phyloP scores from a whole-genome alignment of 1,140 invertebrate species.

The Drosophila nigrodunni region DNA sequence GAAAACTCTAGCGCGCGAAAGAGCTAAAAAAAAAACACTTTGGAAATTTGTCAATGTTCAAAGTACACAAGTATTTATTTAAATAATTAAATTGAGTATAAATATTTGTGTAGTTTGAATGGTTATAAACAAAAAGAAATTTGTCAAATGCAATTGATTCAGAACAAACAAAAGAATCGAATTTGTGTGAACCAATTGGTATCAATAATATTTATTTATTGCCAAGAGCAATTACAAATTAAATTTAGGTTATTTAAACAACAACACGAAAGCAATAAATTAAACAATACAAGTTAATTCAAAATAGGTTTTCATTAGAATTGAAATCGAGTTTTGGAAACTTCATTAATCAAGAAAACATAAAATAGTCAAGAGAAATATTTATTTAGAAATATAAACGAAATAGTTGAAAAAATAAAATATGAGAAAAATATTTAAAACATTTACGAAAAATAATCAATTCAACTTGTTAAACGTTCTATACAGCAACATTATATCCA shows the following conservation, averaged over 20 bases:
- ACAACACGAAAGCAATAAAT: conserved; percentile 46
- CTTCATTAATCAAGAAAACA: conserved; percentile 8
- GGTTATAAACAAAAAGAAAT: conserved; percentile 12
- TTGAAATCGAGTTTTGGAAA: conserved; percentile 22
- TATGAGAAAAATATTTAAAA: conserved; percentile 10
- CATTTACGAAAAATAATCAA: not conserved
- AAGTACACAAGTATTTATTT: conserved; percentile 38
- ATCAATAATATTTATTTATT: conserved; percentile 23
- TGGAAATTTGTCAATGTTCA: conserved; percentile 21
- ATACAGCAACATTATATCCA: conserved; percentile 43
- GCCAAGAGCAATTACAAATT: conserved; percentile 14
- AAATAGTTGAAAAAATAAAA: conserved; percentile 9
- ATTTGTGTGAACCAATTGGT: conserved; percentile 8
- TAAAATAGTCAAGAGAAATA: conserved; percentile 8
- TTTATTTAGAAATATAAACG: conserved; percentile 20
- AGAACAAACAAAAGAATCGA: too few relatives aligned
- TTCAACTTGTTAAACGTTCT: conserved; percentile 24
- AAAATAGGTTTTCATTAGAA: conserved; percentile 39
- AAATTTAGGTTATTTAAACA: conserved; percentile 32
- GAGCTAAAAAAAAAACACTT: conserved; percentile 26
- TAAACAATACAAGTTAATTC: conserved; percentile 40
- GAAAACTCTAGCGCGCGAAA: conserved; percentile 60
- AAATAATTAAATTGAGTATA: conserved; percentile 2
- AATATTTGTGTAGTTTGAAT: conserved; percentile 33
- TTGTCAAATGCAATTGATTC: conserved; percentile 8